Evolutionary conservation across 2,888 invertebrate species (phyloP).

Genomic region (Cheilosia variabilis): DNA sequence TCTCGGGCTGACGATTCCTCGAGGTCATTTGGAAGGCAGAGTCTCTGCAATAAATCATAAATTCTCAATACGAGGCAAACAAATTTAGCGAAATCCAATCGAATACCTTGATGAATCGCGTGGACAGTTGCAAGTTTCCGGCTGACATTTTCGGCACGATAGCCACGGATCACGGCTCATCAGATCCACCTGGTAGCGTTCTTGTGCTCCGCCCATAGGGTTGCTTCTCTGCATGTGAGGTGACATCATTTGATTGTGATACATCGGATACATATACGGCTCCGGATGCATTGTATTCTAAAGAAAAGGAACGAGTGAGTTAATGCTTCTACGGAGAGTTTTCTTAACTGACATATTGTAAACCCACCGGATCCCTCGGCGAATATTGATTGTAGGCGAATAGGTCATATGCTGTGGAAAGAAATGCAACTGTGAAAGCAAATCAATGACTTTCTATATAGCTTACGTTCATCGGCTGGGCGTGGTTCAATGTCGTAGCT

Average conservation of each 20-base stretch:
- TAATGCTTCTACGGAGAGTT: not conserved
- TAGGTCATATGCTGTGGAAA: constrained; percentile 55
- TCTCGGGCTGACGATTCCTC: constrained; percentile 52
- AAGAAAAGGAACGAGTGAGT: constrained; percentile 26
- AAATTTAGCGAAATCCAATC: not conserved
- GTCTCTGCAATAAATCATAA: constrained; percentile 24
- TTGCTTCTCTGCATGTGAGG: constrained; percentile 51
- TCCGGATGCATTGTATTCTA: constrained; percentile 66
- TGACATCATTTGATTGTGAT: constrained; percentile 60
- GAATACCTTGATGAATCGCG: constrained; percentile 44
- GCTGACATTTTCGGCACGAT: constrained; percentile 74
- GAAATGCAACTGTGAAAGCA: constrained; percentile 3
- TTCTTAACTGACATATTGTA: constrained; percentile 67
- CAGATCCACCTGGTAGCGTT: constrained; percentile 71
- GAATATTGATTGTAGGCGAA: constrained; percentile 69
- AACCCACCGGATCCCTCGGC: constrained; percentile 52
- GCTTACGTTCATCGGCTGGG: constrained; percentile 75
- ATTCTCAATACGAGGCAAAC: not conserved
- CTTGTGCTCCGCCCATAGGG: constrained; percentile 57
- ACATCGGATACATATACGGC: constrained; percentile 54
- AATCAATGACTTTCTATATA: constrained; percentile 63
- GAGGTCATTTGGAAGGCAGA: constrained; percentile 58
- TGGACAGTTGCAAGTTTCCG: constrained; percentile 71
- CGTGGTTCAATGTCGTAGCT: constrained; percentile 59
- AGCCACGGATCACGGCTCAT: constrained; percentile 74